A percentile compares a stretch with the other conserved stretches of the same genome.
Conservation (phyloP, 2,113 vertebrate genomes). For the Phoenicopterus ruber region DNA sequence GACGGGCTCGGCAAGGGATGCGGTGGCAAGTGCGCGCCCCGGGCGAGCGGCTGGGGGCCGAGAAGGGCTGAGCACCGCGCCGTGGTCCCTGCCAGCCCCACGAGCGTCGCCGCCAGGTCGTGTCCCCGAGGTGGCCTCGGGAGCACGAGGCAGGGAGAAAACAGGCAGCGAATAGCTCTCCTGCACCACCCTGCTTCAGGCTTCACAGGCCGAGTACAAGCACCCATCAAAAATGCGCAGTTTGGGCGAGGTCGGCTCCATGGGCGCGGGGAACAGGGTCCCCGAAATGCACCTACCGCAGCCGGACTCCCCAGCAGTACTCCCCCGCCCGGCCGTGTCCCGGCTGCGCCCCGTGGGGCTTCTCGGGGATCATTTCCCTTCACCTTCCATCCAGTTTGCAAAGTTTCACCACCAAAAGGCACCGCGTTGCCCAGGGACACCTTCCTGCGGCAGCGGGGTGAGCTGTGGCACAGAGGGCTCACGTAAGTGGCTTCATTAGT, state of each 20-base stretch:
- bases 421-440: background rate
- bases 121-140: rapidly evolving
- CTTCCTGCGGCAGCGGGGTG: rapidly evolving
- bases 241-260: background rate
- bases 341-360: background rate
- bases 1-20: background rate
- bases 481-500: background rate
- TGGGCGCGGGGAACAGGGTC: background rate
- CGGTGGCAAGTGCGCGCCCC: rapidly evolving
- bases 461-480: background rate
- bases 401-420: background rate
- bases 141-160: background rate
- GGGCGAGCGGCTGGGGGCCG: rapidly evolving
- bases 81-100: background rate
- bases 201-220: background rate
- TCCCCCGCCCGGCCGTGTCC: rapidly evolving
- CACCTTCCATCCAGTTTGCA: background rate
- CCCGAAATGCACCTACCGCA: background rate
- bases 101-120: background rate
- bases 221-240: background rate
- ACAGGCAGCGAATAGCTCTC: background rate
- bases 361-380: background rate
- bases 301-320: background rate
- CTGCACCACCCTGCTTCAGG: background rate
- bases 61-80: rapidly evolving